Evolutionary conservation across 2,113 vertebrate species (phyloP), one percentile per base, ranked within the genome.

Genomic region (Henicopernis longicauda): DNA sequence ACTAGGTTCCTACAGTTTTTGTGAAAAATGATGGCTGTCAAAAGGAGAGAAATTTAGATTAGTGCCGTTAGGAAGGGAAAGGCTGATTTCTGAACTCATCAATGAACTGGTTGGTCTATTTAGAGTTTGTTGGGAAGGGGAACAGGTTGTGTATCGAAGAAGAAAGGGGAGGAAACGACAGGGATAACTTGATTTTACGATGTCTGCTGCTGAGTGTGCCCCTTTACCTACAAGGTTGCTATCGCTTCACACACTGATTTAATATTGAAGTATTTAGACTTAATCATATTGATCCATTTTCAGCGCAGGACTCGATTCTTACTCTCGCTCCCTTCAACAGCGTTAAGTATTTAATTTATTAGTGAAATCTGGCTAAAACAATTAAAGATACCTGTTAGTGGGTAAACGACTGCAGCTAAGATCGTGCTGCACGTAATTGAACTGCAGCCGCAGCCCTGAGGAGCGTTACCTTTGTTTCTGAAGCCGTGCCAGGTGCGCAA

Each of bases 381-480:
- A 58, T 5, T 3, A 17, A 16, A 86, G 16, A 2, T 4, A 50
- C 3, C 11, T 1, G 11, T 10, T 32, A n/a, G 42, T 4, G 11
- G 52, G 65, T 15, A 26, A 49, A 22, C 20, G 32, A 4, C 16
- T 13, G 27, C 36, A 8, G 25, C n/a, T 10, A 25, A 8, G 31
- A 4, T 10, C 5, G 29, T 10, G 47, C 63, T 4, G 19, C 3
- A 3, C 6, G 7, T 34, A 9, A 15, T 13, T 11, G 9, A 25
- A 32, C 27, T 21, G 45, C 23, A 17, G 6, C 38, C 11, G 72
- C 52, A 32, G 54, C n/a, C n/a, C 4, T 2, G 40, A 6, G 40
- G 54, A 22, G 16, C 10, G 54, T 2, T 19, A 5, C 49, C 23
- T 7, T 9, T 8, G 23, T 13, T 23, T 13, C 45, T 13, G 11